These are phyloP conservation scores for Aporophyla nigra DNA, from an alignment of 2,888 invertebrate species.

Conservation along the genomic window DNA sequence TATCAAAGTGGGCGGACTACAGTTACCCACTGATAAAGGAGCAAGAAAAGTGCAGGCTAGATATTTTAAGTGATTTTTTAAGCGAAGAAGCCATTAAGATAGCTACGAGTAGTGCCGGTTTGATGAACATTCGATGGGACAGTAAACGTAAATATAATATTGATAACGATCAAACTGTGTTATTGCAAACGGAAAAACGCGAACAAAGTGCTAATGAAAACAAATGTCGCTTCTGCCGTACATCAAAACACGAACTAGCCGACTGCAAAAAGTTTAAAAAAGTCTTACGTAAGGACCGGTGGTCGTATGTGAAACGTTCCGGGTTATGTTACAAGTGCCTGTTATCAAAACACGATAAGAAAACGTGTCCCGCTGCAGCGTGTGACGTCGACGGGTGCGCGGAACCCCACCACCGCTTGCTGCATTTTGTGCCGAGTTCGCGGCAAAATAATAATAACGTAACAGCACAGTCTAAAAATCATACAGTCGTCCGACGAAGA, in stretches of 20 bases:
- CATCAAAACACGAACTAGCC: neutral
- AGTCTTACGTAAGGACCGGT: neutral
- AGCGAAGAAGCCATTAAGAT: no score
- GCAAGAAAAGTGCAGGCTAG: no score
- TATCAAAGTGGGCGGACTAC: no score
- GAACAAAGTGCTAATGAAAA: neutral
- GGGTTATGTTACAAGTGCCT: neutral
- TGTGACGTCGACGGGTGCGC: neutral
- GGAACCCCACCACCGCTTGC: neutral
- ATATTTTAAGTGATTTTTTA: no score
- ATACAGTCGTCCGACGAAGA: no score
- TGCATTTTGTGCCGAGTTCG: neutral
- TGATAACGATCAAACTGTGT: neutral
- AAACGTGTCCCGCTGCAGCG: neutral
- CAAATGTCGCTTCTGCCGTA: neutral
- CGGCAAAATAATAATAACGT: neutral
- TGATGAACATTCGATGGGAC: neutral
- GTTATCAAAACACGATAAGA: neutral
- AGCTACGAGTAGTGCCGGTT: neutral
- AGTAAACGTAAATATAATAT: slow-evolving; percentile 1
- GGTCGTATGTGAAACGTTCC: neutral
- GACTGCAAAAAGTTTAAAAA: neutral
- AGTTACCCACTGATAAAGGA: no score
- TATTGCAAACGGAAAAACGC: neutral
- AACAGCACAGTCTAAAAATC: no score